Base-by-base conservation (phyloP, 2,888 invertebrate genomes). In the Ditylenchus weischeri region DNA sequence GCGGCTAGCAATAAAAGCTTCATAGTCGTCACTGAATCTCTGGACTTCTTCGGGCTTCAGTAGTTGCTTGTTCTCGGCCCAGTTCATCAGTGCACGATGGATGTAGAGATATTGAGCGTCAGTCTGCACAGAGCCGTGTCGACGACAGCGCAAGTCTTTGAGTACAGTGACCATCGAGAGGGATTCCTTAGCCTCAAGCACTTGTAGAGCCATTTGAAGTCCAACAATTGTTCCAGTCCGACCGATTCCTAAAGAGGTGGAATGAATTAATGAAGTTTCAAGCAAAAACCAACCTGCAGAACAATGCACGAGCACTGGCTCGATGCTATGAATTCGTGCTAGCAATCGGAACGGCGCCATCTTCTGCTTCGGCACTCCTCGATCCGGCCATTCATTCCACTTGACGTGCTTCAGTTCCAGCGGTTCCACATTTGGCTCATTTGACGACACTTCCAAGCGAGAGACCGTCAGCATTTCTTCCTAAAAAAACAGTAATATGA, bases 191-290 rank as follows among this genome's bases (percentile, higher is more conserved):
- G 65, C 68, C 29, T 51, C 51, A 51, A 77, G 62, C 61, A 70
- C 69, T 21, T 65, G 67, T 29, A 71, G 67, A 38, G 72, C 72
- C 48, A 77, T 70, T 47, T 78, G 76, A 19, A 78, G 69, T 0
- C 77, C 78, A 57, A 78, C 76, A 29, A 78, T 76, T 10, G 78
- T 75, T 1, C 78, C 78, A 11, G 77, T 77, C 13, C 78, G 71
- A 35, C 70, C 72, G 49, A 72, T 72, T 21, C 71, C 75, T 62
- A 19, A 7, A 62, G 8, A 43, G 13, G 8, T 3, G 1, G 8
- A 43, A 43, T 43, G 11, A 43, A 43, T 1, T 2, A 43, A 43
- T 3, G 43, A 43, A 6, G 1, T 10, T 6, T 10, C 3, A 43
- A 43, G 1, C 2, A 43, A 10, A 43, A 10, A 29, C 54, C 10